Percentiles rank a stretch among this genome's conserved stretches.
These are phyloP conservation scores for Batillaria attramentaria DNA, from an alignment of 1,140 invertebrate species.

Conservation along the genomic window DNA sequence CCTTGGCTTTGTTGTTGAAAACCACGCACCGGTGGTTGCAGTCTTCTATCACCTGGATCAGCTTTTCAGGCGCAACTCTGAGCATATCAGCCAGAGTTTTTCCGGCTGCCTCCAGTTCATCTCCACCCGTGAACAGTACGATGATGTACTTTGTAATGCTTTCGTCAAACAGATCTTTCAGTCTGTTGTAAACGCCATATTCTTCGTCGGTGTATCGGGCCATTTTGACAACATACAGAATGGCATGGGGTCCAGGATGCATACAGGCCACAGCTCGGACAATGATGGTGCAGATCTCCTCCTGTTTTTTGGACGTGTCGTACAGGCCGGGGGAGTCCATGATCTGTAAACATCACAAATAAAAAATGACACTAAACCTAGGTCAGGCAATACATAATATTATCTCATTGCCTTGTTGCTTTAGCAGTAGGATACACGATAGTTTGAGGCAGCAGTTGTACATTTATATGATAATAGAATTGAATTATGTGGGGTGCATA, in stretches of 20 bases:
- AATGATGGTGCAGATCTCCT: constrained; percentile 27
- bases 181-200: constrained; percentile 20
- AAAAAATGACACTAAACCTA: too few relatives aligned
- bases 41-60: background rate
- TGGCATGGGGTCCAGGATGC: constrained; percentile 39
- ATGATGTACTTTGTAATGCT: constrained; percentile 27
- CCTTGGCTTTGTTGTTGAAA: constrained; percentile 18
- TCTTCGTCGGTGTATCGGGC: constrained; percentile 38
- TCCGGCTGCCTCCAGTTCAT: background rate
- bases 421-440: too few relatives aligned
- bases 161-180: constrained; percentile 34
- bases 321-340: constrained; percentile 43
- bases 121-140: constrained; percentile 29
- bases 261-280: constrained; percentile 37
- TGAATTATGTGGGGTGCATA: too few relatives aligned
- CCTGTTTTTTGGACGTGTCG: constrained; percentile 33
- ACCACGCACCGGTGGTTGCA: constrained; percentile 3
- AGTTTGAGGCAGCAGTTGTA: too few relatives aligned
- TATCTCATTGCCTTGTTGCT: too few relatives aligned
- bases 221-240: constrained; percentile 31
- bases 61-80: background rate
- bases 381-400: too few relatives aligned
- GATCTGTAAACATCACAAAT: too few relatives aligned
- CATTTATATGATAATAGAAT: too few relatives aligned
- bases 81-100: background rate